Evolutionary conservation across 2,797 vertebrate genomes (phyloP), one percentile per base, ranked within the genome.

Genomic region (Pterois miles): DNA sequence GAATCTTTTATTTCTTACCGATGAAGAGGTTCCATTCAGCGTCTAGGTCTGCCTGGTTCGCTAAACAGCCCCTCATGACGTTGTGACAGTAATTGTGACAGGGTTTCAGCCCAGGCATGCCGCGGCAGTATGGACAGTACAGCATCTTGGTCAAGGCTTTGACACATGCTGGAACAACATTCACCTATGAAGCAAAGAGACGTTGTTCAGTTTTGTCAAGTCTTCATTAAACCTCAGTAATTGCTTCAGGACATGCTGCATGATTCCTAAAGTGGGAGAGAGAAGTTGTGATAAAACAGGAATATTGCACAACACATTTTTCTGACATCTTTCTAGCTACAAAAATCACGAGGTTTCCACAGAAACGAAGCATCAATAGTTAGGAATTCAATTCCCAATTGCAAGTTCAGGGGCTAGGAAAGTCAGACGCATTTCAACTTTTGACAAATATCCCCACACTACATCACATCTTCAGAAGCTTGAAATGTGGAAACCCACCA

Each of bases 11-110:
- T 50, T 48, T 86, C 97, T 96, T 96, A 99, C 98, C 98, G 81
- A 99, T 96, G 81, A 99, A 99, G 69, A 97, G 94, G 91, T 98
- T 99, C 98, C 98, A 99, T 86, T 99, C 98, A 1, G 97, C 96
- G 87, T 99, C 98, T 20, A 99, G 95, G 93, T 99, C 98, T 1
- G 98, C 98, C 90, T 99, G 98, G 92, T 99, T 99, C 23, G 98
- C 98, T 69, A 99, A 94, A 88, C 98, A 99, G 90, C 98, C 98
- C 82, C 97, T 98, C 97, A 99, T 97, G 63, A 99, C 98, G n/a
- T 99, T 99, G 88, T 97, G 96, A 89, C 98, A 99, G 94, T 99
- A 99, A 94, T 97, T 98, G 89, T 94, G 95, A 84, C 98, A 99
- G 56, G 98, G 96, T 86, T 96, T 97, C 86, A 98, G 96, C 1